Conservation (phyloP, 2,888 invertebrate genomes). For the Hecatera dysodea region DNA sequence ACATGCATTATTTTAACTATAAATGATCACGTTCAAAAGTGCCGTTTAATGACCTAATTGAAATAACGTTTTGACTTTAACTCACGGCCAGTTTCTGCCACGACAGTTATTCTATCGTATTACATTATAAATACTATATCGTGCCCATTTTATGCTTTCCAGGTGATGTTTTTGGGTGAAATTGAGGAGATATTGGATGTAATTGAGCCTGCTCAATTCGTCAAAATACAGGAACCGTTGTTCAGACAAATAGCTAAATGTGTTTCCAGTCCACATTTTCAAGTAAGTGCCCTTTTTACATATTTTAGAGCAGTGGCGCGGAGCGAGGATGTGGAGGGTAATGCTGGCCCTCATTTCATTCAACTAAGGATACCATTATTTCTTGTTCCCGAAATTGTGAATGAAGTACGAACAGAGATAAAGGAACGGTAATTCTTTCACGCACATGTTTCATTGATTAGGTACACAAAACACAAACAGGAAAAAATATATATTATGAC, state of each 20-base stretch:
- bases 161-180: slow-evolving; percentile 99
- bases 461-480: no score
- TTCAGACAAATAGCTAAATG: slow-evolving; percentile 99
- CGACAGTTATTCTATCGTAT: background rate
- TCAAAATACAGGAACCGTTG: slow-evolving; percentile 99
- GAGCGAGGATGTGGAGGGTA: background rate
- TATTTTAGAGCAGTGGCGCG: background rate
- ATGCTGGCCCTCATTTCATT: background rate
- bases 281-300: slow-evolving; percentile 91
- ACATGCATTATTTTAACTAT: no score
- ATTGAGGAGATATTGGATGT: slow-evolving; percentile 99
- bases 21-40: no score
- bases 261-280: slow-evolving; percentile 99
- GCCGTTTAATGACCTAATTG: no score
- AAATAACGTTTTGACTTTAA: no score
- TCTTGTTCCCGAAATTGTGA: no score
- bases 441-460: no score
- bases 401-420: no score
- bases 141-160: slow-evolving; percentile 64
- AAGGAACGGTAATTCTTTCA: no score
- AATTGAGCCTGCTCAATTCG: slow-evolving; percentile 99
- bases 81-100: no score
- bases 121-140: background rate
- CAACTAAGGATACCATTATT: no score
- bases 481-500: no score